These are phyloP conservation scores for Hemibagrus wyckioides DNA, from an alignment of 2,113 vertebrate species.

Conservation along the genomic window DNA sequence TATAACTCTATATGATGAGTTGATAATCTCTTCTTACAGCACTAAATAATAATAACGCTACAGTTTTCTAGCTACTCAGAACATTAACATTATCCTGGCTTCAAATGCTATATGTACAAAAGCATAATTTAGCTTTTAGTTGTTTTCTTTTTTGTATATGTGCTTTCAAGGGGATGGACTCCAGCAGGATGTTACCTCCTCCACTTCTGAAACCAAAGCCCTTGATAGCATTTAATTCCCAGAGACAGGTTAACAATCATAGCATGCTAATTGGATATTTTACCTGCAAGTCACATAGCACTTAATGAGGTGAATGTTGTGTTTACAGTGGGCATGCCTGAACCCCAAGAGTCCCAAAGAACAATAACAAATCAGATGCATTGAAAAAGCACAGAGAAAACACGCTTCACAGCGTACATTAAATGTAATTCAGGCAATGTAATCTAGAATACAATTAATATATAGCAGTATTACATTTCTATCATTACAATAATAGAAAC, in stretches of 20 bases:
- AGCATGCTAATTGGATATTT: conserved; percentile 33
- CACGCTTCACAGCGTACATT: background rate
- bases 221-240: background rate
- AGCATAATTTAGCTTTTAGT: background rate
- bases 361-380: conserved; percentile 57
- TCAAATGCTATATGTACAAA: background rate
- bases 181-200: background rate
- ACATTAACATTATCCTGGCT: background rate
- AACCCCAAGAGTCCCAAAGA: conserved; percentile 41
- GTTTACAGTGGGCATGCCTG: conserved; percentile 32
- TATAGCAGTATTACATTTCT: background rate
- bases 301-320: conserved; percentile 56
- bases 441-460: background rate
- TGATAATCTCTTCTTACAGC: background rate
- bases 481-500: background rate
- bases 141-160: background rate
- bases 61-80: background rate
- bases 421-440: background rate
- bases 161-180: background rate
- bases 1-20: background rate
- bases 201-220: background rate
- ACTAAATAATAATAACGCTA: background rate
- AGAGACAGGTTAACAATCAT: conserved; percentile 2
- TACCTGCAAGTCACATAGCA: conserved; percentile 22
- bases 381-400: background rate